Evolutionary conservation across 2,888 invertebrate genomes (phyloP).

Genomic region (Dynastes tityus): DNA sequence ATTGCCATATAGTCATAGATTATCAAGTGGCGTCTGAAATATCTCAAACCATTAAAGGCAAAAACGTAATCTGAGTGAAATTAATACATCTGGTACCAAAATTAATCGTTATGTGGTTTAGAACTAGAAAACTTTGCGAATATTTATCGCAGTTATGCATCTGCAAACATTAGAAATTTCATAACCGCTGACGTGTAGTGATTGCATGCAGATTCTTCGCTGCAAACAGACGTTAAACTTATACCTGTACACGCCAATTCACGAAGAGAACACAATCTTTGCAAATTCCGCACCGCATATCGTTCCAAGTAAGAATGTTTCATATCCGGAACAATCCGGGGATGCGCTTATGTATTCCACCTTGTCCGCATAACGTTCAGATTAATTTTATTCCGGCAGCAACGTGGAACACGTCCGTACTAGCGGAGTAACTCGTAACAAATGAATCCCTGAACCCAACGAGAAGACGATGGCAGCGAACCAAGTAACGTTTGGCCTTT

Average conservation of each 20-base stretch:
- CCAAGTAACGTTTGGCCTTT: constrained; percentile 22
- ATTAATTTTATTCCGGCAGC: constrained; percentile 50
- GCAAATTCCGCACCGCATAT: constrained; percentile 35
- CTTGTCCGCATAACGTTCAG: constrained; percentile 55
- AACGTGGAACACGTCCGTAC: constrained; percentile 25
- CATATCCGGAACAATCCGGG: constrained; percentile 57
- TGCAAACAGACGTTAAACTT: neutral
- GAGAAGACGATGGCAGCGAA: neutral
- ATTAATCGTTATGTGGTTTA: too few relatives aligned
- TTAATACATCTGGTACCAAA: too few relatives aligned
- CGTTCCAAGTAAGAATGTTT: constrained; percentile 57
- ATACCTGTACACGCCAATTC: neutral
- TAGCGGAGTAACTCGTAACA: neutral
- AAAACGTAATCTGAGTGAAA: too few relatives aligned
- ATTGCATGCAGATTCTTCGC: neutral
- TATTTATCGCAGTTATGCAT: neutral
- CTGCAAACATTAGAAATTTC: neutral
- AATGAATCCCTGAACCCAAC: neutral
- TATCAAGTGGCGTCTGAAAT: too few relatives aligned
- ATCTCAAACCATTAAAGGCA: too few relatives aligned
- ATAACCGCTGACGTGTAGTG: neutral
- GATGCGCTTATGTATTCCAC: constrained; percentile 59
- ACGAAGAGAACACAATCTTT: constrained; percentile 10
- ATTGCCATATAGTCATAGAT: too few relatives aligned
- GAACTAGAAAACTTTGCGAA: too few relatives aligned